Base-by-base conservation (phyloP, 1,140 invertebrate species). In the Scylla paramamosain region DNA sequence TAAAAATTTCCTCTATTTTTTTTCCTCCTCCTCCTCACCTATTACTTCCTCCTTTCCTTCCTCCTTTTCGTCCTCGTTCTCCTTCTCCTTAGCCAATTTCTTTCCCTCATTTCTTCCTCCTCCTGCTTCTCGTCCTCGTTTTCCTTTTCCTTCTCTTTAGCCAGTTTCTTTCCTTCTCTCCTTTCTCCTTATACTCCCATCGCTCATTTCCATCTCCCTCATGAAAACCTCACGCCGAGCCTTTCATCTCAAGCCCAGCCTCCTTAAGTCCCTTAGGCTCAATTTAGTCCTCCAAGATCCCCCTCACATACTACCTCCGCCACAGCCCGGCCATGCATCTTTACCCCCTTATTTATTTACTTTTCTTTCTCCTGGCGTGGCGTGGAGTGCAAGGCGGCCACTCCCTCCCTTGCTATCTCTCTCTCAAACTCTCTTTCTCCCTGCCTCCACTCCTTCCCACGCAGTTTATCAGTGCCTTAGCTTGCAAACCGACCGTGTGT, bases 251-350 rank as follows among this genome's bases (percentile, higher is more conserved):
- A 77, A 77, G 20, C 12, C 67, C 67, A 77, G 67, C 67, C 20
- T 77, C 67, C 67, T n/a, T 77, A 77, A 77, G 67, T 77, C 67
- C 67, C n/a, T n/a, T 77, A 77, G 67, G 67, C 67, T 77, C 67
- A 77, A 25, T 77, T 77, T n/a, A 77, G 67, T n/a, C n/a, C 25
- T 1, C 20, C 20, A n/a, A 7, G 25, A 77, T 77, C 67, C n/a
- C 4, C 67, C 67, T n/a, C 67, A 77, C 67, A 25, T 20, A 77
- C 67, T 3, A 25, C 20, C 67, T n/a, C 67, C 6, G 6, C 20
- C 67, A n/a, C 67, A 77, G 52, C 67, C 25, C 8, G 6, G 6
- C 67, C 67, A 77, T n/a, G n/a, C 67, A 77, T n/a, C 67, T 77
- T 77, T 20, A 0, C 67, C 6, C 67, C 6, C 67, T 77, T 77